Evolutionary conservation across 2,113 vertebrate species (phyloP).

Genomic region (Perognathus longimembris): DNA sequence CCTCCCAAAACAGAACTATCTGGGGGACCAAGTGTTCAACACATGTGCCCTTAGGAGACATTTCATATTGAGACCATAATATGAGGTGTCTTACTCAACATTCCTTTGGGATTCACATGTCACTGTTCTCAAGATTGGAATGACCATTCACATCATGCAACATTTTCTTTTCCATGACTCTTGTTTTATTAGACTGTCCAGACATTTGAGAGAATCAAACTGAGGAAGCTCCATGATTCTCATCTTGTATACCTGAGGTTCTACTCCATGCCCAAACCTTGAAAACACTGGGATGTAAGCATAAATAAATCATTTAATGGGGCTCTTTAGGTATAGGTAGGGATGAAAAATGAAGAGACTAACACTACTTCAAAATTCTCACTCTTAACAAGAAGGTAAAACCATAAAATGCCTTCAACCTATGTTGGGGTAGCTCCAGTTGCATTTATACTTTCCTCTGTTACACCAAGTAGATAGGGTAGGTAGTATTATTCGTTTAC

Average conservation of each 20-base stretch:
- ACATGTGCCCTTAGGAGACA: no score
- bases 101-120: background rate
- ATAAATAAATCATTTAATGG: conserved; percentile 2
- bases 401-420: conserved; percentile 45
- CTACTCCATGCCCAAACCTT: background rate
- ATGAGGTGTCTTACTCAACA: background rate
- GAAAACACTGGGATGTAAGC: background rate
- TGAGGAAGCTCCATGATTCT: background rate
- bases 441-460: conserved; percentile 10
- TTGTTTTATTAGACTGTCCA: conserved; percentile 4
- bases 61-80: background rate
- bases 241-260: background rate
- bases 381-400: conserved; percentile 15
- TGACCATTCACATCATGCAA: background rate
- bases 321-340: background rate
- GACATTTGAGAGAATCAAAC: conserved; percentile 49
- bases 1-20: no score
- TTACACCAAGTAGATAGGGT: conserved; percentile 17
- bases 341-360: conserved; percentile 38
- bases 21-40: no score
- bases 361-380: conserved; percentile 18
- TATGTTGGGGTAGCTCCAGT: background rate
- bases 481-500: conserved; percentile 38
- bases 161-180: conserved; percentile 19
- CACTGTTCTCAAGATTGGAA: conserved; percentile 28